Conservation (phyloP, 2,888 invertebrate genomes). For the Ophonus ardosiacus region DNA sequence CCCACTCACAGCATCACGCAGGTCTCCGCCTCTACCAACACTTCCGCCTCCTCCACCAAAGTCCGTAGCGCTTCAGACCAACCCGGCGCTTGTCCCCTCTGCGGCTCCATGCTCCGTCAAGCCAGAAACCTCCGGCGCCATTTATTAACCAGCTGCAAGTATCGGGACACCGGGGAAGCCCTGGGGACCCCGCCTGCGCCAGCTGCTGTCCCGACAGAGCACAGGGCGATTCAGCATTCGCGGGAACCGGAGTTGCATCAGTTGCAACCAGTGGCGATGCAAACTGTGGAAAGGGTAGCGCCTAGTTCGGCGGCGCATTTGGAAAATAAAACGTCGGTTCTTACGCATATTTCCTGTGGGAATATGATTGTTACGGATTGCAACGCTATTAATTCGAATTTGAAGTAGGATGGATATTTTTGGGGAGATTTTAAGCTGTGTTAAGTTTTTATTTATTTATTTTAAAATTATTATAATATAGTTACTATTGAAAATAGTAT, state of each 20-base stretch:
- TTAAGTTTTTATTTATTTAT: neutral
- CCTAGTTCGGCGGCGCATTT: constrained; percentile 65
- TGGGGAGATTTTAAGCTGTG: neutral
- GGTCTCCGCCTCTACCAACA: constrained; percentile 53
- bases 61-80: constrained; percentile 80
- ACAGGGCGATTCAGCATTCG: constrained; percentile 59
- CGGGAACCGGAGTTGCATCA: constrained; percentile 65
- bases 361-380: constrained; percentile 65
- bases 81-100: constrained; percentile 80
- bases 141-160: constrained; percentile 72
- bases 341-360: constrained; percentile 66
- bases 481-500: neutral
- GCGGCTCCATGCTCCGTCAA: constrained; percentile 79
- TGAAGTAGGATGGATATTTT: constrained; percentile 42
- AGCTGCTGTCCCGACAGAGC: constrained; percentile 45
- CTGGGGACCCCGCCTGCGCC: constrained; percentile 19
- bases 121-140: constrained; percentile 80
- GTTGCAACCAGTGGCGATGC: constrained; percentile 66
- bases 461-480: too few relatives aligned
- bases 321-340: constrained; percentile 65
- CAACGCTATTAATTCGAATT: constrained; percentile 56
- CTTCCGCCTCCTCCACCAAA: constrained; percentile 73
- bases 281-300: constrained; percentile 66
- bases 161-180: constrained; percentile 65
- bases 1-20: constrained; percentile 50